Evolutionary conservation across 2,113 vertebrate genomes (phyloP), one percentile per base, ranked within the genome.

Genomic region (Gallinago jamesoni): DNA sequence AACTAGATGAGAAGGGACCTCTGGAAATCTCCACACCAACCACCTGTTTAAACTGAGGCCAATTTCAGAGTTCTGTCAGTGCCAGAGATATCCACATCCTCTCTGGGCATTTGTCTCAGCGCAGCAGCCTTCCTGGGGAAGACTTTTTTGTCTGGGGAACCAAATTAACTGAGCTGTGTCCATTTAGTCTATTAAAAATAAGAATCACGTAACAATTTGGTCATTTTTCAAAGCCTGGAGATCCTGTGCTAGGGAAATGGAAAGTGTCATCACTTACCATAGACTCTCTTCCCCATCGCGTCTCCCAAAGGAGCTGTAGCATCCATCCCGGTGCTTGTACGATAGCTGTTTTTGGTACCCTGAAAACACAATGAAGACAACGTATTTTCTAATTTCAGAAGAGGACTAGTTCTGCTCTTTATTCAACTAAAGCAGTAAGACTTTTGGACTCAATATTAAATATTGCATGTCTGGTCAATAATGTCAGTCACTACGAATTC

Each of bases 271-370:
- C 59, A 96, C 98, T 98, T 73, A 99, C 99, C 99, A 98, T 67
- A 98, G 97, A 86, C 98, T 99, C 59, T 99, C 99, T 89, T 98
- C 97, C 4, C 33, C 13, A 47, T 99, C 98, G 1, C 4, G 93
- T n/a, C 39, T 97, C 33, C 98, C 98, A 81, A 99, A 99, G 18
- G 98, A 97, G 33, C 98, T 98, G 95, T 98, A 99, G 69, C 99
- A 99, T 25, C 99, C 99, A 72, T 99, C 98, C 1, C 2, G 5
- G n/a, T 98, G 98, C 93, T 98, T 99, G 96, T 98, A 99, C 13
- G 73, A 97, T 4, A 99, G 97, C 69, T 99, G 98, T 77, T 97
- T 98, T 96, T 99, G 99, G 94, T 99, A 99, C 16, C 99, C 99
- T 99, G 84, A 89, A 89, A 94, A 79, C 53, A 67, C 13, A 96